Evolutionary conservation across 2,888 invertebrate genomes (phyloP), one percentile per base, ranked within the genome.

Genomic region (Caenorhabditis wallacei): DNA sequence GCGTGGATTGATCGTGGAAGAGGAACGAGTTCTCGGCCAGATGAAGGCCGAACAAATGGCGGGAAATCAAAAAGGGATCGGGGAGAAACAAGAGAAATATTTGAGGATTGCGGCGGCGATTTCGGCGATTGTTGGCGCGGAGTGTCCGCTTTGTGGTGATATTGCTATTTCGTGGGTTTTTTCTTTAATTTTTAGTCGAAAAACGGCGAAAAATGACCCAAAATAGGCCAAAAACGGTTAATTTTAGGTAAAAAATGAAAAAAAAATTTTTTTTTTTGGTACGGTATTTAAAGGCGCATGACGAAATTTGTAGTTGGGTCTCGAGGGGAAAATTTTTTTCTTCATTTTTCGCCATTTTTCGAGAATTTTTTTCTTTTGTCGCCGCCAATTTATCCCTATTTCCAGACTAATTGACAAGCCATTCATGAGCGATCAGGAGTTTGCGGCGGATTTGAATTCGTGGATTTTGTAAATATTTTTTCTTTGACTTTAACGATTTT

Each of bases 101-200:
- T 51, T 80, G 11, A 78, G 81, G 56, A 57, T 87, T n/a, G 64
- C 74, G 10, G 13, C 53, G 16, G 70, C 80, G 30, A 86, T 89
- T 37, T 71, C 80, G 3, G 74, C 81, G 18, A 64, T 90, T 8
- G 51, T 90, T 0, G 87, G 87, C 1, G 68, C 82, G 16, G 89
- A 89, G 51, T 90, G 90, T 64, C 89, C 89, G n/a, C 74, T 89
- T 24, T 90, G 90, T 72, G 89, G 89, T 10, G 82, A 80, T 63
- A 82, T 86, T 37, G 89, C 88, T 16, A 89, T 90, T 54, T 80
- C 84, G 84, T 87, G 13, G 57, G 85, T 82, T 30, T n/a, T 7
- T 16, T 18, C 5, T 18, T 10, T 18, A 30, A 5, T 30, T 30
- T 30, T 30, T 30, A 8, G 30, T 26, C 1, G 26, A 18, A 18